Evolutionary conservation across 2,888 invertebrate genomes (phyloP).

Genomic region (Netelia melanura): DNA sequence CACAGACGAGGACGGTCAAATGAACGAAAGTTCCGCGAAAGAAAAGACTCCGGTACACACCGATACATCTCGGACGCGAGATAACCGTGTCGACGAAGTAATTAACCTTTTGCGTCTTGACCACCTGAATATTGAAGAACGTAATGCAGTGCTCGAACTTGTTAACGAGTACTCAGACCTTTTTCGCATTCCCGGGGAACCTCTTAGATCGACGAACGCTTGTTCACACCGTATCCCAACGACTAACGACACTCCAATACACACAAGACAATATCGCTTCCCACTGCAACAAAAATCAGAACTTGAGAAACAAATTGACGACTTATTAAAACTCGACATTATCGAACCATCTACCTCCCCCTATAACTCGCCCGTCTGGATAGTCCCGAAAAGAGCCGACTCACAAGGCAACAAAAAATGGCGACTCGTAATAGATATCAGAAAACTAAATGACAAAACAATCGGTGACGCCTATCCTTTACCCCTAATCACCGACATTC

Average conservation of each 20-base stretch:
- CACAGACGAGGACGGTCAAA: slow-evolving; percentile 37
- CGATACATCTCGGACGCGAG: slow-evolving; percentile 5
- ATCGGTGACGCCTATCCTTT: neutral
- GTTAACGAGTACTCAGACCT: too few species aligned
- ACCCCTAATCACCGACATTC: slow-evolving; percentile 52
- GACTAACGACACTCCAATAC: too few species aligned
- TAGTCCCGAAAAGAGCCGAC: slow-evolving; percentile 56
- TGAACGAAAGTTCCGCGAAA: slow-evolving; percentile 2
- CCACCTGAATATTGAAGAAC: too few species aligned
- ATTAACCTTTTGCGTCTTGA: too few species aligned
- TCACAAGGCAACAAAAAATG: slow-evolving; percentile 53
- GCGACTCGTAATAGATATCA: slow-evolving; percentile 57
- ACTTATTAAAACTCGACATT: neutral
- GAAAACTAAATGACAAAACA: slow-evolving; percentile 15
- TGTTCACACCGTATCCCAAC: too few species aligned
- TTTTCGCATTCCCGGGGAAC: too few species aligned
- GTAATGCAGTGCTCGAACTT: too few species aligned
- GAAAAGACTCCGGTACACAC: slow-evolving; percentile 5
- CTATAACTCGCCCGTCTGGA: slow-evolving; percentile 49
- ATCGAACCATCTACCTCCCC: slow-evolving; percentile 30
- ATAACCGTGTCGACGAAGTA: too few species aligned
- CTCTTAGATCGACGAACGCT: too few species aligned
- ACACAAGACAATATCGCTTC: too few species aligned
- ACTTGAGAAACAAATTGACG: slow-evolving; percentile 16
- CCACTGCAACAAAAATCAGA: too few species aligned